Conservation (phyloP, 2,797 vertebrate genomes). For the Pantherophis alleghaniensis region DNA sequence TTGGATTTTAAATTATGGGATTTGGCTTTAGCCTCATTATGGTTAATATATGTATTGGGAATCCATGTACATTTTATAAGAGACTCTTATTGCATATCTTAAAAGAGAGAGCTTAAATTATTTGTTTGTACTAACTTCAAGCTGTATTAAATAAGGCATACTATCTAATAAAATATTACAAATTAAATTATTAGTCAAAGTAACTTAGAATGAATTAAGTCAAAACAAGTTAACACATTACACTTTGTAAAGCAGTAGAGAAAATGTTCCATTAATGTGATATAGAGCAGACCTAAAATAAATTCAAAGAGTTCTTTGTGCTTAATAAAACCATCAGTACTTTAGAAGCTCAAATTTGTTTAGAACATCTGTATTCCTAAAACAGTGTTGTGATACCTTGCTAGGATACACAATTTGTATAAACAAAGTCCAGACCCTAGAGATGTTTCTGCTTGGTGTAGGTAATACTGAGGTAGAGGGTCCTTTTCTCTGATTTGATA, state of each 20-base stretch:
- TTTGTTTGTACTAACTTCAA: not conserved
- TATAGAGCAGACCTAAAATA: conserved; percentile 39
- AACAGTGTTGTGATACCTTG: not conserved
- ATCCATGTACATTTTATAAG: not conserved
- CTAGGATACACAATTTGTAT: not conserved
- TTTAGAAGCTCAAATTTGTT: accelerated
- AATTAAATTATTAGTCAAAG: not conserved
- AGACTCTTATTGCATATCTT: not conserved
- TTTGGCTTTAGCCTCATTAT: not conserved
- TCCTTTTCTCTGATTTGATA: not conserved
- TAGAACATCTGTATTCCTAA: not conserved
- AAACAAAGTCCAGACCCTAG: not conserved
- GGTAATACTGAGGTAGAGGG: not conserved
- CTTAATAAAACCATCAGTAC: not conserved
- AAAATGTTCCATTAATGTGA: conserved; percentile 17
- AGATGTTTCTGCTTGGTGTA: not conserved
- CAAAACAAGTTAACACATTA: not conserved
- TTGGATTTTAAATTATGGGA: not conserved
- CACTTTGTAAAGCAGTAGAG: conserved; percentile 20
- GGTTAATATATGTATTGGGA: not conserved
- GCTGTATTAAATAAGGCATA: not conserved
- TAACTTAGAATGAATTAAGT: not conserved
- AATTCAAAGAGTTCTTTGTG: conserved; percentile 50
- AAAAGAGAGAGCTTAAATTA: not conserved
- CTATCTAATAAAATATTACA: not conserved